Conservation (phyloP, 2,888 invertebrate genomes). For the Amblyjoppa proteus region DNA sequence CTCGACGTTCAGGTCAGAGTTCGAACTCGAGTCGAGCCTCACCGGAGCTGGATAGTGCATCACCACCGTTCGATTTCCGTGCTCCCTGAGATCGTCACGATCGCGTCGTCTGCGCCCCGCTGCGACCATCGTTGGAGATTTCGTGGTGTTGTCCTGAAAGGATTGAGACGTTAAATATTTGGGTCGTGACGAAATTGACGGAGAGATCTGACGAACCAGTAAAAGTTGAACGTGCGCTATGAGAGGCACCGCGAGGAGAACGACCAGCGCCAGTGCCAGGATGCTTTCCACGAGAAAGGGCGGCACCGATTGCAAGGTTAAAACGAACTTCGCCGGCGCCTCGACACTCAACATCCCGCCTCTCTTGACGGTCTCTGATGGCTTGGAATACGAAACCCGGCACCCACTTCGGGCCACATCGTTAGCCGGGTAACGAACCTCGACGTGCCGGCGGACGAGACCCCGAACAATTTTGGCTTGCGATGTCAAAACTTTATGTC, state of each 20-base stretch:
- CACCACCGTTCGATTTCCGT: conserved; percentile 68
- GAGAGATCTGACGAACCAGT: conserved; percentile 74
- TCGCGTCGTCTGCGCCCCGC: conserved; percentile 30
- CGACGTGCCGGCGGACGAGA: conserved; percentile 23
- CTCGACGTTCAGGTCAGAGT: conserved; percentile 71
- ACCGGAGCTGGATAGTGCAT: conserved; percentile 75
- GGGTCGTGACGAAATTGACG: neutral
- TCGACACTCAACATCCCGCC: conserved; percentile 77
- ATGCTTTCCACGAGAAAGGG: conserved; percentile 78
- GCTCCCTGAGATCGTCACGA: conserved; percentile 25
- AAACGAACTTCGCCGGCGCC: conserved; percentile 73
- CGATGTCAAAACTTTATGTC: conserved; percentile 45
- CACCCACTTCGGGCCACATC: conserved; percentile 61
- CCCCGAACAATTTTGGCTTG: conserved; percentile 60
- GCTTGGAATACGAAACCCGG: conserved; percentile 49
- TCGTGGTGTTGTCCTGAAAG: conserved; percentile 54
- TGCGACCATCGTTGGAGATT: conserved; percentile 41
- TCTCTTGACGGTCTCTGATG: conserved; percentile 59
- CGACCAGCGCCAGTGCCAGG: conserved; percentile 76
- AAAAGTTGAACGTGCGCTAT: conserved; percentile 75
- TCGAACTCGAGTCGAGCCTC: conserved; percentile 74
- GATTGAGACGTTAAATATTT: neutral
- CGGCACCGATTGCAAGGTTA: conserved; percentile 79
- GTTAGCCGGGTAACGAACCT: conserved; percentile 58
- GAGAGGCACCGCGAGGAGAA: conserved; percentile 79